These are phyloP conservation scores for Phylloscopus trochiloides DNA, from an alignment of 2,113 vertebrate species.

Conservation along the genomic window DNA sequence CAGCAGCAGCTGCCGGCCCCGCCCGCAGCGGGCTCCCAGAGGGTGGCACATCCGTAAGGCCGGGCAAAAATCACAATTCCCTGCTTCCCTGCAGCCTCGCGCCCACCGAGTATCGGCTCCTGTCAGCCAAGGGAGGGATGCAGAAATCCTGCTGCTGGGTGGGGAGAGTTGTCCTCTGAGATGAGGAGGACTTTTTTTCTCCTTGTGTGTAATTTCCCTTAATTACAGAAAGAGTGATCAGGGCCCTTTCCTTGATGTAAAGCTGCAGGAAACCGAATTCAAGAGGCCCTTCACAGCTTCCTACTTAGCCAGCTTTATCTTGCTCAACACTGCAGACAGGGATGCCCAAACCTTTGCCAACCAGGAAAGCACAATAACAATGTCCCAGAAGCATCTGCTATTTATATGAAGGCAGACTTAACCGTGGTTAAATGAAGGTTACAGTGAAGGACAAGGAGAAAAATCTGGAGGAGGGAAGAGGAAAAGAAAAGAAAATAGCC, in stretches of 20 bases:
- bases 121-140: not conserved
- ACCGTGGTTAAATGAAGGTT: not conserved
- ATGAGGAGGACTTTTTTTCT: not conserved
- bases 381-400: not conserved
- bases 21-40: accelerated
- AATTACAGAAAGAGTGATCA: not conserved
- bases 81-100: accelerated
- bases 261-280: not conserved
- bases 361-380: not conserved
- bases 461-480: not conserved
- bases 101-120: accelerated
- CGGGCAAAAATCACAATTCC: not conserved
- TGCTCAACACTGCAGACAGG: not conserved
- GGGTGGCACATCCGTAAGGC: not conserved
- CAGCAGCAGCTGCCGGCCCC: accelerated
- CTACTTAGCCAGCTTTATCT: not conserved
- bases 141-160: not conserved
- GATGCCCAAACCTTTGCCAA: not conserved
- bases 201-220: not conserved
- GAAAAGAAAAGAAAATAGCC: not conserved
- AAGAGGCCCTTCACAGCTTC: not conserved
- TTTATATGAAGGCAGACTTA: not conserved
- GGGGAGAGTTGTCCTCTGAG: not conserved
- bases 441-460: not conserved
- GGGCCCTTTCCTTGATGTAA: not conserved